These are phyloP conservation scores for Corbicula japonica DNA, from an alignment of 2,888 invertebrate species.

Conservation along the genomic window DNA sequence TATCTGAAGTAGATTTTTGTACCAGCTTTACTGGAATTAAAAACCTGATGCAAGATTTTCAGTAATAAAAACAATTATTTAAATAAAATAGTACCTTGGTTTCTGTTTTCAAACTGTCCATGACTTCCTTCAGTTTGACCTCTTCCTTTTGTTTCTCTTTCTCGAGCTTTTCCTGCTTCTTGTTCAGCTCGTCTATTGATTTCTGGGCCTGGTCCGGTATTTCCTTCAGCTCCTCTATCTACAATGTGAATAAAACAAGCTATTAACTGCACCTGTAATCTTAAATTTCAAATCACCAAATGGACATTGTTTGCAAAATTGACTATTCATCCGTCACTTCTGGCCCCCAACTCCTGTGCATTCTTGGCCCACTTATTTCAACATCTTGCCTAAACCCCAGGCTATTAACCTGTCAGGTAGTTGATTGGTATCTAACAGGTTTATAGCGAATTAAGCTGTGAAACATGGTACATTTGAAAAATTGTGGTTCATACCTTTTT, in stretches of 20 bases:
- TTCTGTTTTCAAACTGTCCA: conserved; percentile 90
- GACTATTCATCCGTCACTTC: too few species aligned
- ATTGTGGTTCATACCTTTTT: conserved; percentile 82
- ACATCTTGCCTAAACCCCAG: too few species aligned
- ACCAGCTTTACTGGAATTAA: too few species aligned
- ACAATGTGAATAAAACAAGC: not conserved
- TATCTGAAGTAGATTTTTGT: too few species aligned
- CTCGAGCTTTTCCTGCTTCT: conserved; percentile 89
- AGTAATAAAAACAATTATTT: too few species aligned
- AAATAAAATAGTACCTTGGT: conserved; percentile 87
- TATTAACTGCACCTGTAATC: not conserved
- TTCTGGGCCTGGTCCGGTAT: conserved; percentile 92
- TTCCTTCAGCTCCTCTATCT: conserved; percentile 90
- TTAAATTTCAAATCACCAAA: not conserved
- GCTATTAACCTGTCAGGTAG: too few species aligned
- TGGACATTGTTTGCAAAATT: too few species aligned
- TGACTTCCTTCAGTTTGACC: conserved; percentile 87
- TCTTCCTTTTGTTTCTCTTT: conserved; percentile 88
- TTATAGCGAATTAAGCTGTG: not conserved
- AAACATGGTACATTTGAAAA: not conserved
- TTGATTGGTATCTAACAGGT: too few species aligned
- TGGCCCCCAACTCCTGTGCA: too few species aligned
- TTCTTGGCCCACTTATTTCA: too few species aligned
- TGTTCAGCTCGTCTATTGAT: conserved; percentile 89
- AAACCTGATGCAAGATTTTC: too few species aligned